These are phyloP conservation scores for Dryomyza anilis DNA, from an alignment of 2,888 invertebrate genomes.

Conservation along the genomic window DNA sequence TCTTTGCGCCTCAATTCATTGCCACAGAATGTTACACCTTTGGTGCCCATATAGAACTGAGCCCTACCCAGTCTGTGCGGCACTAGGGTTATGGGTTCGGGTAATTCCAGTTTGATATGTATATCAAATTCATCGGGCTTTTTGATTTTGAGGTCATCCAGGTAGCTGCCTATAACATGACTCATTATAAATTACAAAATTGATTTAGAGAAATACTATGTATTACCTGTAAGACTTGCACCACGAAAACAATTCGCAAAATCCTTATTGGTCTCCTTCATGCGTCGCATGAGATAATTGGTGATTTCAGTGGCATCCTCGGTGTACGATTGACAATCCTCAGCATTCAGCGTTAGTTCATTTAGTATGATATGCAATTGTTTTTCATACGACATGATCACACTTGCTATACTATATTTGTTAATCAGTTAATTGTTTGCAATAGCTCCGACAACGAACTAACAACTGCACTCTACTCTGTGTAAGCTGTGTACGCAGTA, in stretches of 20 bases:
- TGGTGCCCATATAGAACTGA: background rate
- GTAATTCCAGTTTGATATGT: conserved; percentile 37
- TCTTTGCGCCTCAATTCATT: background rate
- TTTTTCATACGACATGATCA: background rate
- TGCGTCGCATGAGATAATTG: conserved; percentile 30
- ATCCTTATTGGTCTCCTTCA: conserved; percentile 23
- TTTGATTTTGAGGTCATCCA: conserved; percentile 39
- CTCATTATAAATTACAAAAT: too few species aligned
- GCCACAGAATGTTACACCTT: background rate
- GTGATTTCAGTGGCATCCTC: conserved; percentile 35
- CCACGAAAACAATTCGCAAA: conserved; percentile 3
- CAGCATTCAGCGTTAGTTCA: background rate
- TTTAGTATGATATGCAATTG: background rate
- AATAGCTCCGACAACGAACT: too few species aligned
- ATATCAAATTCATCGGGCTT: conserved; percentile 48
- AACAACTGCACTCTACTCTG: too few species aligned
- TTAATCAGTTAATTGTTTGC: too few species aligned
- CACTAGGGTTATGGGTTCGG: conserved; percentile 20
- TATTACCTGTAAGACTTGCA: background rate
- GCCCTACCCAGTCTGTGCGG: conserved; percentile 27
- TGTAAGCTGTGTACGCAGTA: too few species aligned
- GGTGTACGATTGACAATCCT: conserved; percentile 24
- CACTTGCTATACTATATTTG: too few species aligned
- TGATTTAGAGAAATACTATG: too few species aligned
- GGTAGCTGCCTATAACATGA: conserved; percentile 41